These are phyloP conservation scores for Apostichopus californicus DNA, from an alignment of 35 echinoderm and acorn worm species.

Conservation along the genomic window DNA sequence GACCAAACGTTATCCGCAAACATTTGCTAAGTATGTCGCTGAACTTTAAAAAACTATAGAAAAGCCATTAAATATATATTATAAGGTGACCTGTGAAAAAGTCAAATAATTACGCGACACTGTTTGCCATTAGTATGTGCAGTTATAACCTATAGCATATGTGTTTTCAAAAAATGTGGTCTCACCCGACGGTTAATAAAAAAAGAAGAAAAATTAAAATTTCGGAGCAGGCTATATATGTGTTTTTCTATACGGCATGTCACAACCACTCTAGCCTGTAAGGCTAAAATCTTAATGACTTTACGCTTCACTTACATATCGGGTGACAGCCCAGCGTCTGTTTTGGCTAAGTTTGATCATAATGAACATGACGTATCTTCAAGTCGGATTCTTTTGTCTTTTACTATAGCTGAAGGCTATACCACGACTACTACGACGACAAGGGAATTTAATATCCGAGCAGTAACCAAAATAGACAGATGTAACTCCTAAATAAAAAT, in stretches of 20 bases:
- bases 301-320: constrained; percentile 25
- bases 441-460: constrained; percentile 24
- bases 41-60: not conserved
- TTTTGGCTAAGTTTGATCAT: constrained; percentile 15
- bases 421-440: not conserved
- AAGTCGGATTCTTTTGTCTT: constrained; percentile 45
- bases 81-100: not conserved
- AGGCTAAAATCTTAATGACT: constrained; percentile 46
- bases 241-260: not conserved
- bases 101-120: not conserved
- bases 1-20: constrained; percentile 20
- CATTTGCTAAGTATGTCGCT: constrained; percentile 17
- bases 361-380: constrained; percentile 33
- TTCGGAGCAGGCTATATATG: no score
- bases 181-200: not conserved
- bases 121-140: not conserved
- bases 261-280: constrained; percentile 17
- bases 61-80: not conserved
- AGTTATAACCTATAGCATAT: not conserved
- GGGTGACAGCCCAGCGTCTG: constrained; percentile 37
- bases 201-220: not conserved
- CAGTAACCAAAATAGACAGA: constrained; percentile 31
- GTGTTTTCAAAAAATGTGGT: not conserved
- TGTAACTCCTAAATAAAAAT: constrained; percentile 25
- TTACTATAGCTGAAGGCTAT: constrained; percentile 41